Evolutionary conservation across 1,140 invertebrate species (phyloP).

Genomic region (Macrostomum lignano): DNA sequence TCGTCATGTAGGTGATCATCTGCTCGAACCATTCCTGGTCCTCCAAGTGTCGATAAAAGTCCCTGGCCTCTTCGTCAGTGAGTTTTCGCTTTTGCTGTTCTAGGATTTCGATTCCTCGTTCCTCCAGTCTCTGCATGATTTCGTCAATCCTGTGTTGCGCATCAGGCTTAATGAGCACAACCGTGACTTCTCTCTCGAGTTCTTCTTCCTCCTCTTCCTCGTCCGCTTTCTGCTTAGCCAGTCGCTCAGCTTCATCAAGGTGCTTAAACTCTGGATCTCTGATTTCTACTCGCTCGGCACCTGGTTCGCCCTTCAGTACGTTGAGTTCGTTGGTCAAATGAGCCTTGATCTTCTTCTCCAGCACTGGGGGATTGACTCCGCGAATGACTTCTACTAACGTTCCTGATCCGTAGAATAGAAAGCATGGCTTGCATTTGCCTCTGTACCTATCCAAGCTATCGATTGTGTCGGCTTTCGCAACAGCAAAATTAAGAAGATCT

Average conservation of each 20-base stretch:
- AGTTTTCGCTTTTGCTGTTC: slow-evolving; percentile 18
- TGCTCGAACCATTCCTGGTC: slow-evolving; percentile 22
- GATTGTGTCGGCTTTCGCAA: slow-evolving; percentile 53
- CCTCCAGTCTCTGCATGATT: slow-evolving; percentile 17
- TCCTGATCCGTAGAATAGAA: slow-evolving; percentile 42
- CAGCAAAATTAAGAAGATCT: slow-evolving; percentile 45
- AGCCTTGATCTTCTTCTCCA: slow-evolving; percentile 41
- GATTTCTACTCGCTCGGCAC: slow-evolving; percentile 30
- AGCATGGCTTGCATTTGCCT: slow-evolving; percentile 58
- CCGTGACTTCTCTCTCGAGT: slow-evolving; percentile 18
- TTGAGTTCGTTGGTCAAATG: slow-evolving; percentile 40
- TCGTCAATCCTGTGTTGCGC: slow-evolving; percentile 23
- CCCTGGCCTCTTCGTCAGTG: slow-evolving; percentile 20
- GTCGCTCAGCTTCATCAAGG: slow-evolving; percentile 9
- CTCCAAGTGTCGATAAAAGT: slow-evolving; percentile 18
- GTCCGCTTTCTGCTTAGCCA: slow-evolving; percentile 5
- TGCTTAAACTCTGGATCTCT: slow-evolving; percentile 21
- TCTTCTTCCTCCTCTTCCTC: slow-evolving; percentile 5
- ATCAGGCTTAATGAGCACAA: slow-evolving; percentile 27
- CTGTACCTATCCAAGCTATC: slow-evolving; percentile 44
- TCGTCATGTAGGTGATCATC: slow-evolving; percentile 21
- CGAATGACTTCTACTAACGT: slow-evolving; percentile 44
- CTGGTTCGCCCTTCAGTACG: slow-evolving; percentile 28
- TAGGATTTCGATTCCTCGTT: slow-evolving; percentile 17
- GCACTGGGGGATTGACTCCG: slow-evolving; percentile 43